A percentile compares a stretch with the other conserved stretches of the same genome.
Conservation (phyloP, 2,797 vertebrate genomes). For the Salmo trutta region DNA sequence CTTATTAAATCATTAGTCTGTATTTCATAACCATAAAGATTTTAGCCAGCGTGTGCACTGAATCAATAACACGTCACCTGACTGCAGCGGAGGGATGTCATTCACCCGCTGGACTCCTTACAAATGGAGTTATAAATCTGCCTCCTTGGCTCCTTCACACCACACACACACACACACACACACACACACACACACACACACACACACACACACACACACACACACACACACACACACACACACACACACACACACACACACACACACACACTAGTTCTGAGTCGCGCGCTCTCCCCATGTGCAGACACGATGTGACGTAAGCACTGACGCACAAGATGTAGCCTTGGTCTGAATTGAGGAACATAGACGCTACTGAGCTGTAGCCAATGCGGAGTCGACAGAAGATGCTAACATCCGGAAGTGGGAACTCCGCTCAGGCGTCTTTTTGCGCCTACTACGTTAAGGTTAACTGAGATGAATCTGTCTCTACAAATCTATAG, state of each 20-base stretch:
- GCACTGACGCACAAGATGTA: conserved; percentile 84
- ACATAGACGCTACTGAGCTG: conserved; percentile 30
- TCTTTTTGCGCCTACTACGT: no score
- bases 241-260: neutral
- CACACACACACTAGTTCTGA: conserved; percentile 7
- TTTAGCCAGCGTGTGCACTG: conserved; percentile 36
- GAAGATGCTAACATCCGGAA: no score
- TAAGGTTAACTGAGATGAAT: conserved; percentile 44
- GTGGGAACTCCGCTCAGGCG: no score
- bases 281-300: conserved; percentile 58
- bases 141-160: no score
- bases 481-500: conserved; percentile 50
- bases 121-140: no score
- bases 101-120: no score
- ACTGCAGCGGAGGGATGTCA: conserved; percentile 24
- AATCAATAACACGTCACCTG: conserved; percentile 61
- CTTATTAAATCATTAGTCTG: conserved; percentile 65
- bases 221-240: no score
- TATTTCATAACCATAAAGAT: conserved; percentile 61
- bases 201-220: neutral
- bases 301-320: conserved; percentile 84
- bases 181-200: neutral
- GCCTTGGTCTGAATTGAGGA: conserved; percentile 62
- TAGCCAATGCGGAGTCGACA: no score
- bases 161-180: no score